Evolutionary conservation across 2,113 vertebrate species (phyloP), one percentile per base, ranked within the genome.

Genomic region (Brachionichthys hirsutus): DNA sequence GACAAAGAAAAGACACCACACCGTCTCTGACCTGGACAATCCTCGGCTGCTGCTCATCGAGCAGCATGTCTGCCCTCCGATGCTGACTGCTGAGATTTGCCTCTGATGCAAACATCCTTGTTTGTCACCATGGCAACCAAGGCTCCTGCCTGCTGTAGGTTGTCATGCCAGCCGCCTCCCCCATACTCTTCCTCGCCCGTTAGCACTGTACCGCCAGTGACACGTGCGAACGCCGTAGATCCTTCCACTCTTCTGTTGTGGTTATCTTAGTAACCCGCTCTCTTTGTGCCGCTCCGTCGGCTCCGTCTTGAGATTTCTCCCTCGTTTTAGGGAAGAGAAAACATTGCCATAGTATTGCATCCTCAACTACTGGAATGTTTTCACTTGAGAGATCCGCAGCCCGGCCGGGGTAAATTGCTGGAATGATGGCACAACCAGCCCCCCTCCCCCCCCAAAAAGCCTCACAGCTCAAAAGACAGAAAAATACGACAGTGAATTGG

Each of bases 71-170:
- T 67, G 62, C 62, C 63, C 63, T 71, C 75, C 50, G 46, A 67
- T 62, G 60, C 56, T 62, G 70, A 68, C 77, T 71, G 56, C 87
- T 44, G 75, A 85, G 84, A 80, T 87, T 83, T 64, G 61, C 70
- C 82, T 85, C 77, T 78, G 83, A 88, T 89, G 86, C 90, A 89
- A 92, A 91, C 88, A 90, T 88, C 79, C 88, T 84, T 75, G 83
- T 89, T 87, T 81, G 89, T 91, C 84, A 17, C 88, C 89, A 92
- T 92, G 86, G 88, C 76, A 88, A 92, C 92, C 87, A 72, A 85
- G 85, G 84, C 84, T 87, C 73, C 78, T 84, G 81, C 69, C 85
- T 79, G 67, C 76, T 81, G 56, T 84, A 84, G 82, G 83, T 87
- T 87, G 83, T 86, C 78, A 89, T 85, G 84, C 85, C 84, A 79